A percentile compares a stretch with the other conserved stretches of the same genome.
phyloP scores from a whole-genome alignment of 2,797 vertebrate genomes.

The Tarsius wallacei region DNA sequence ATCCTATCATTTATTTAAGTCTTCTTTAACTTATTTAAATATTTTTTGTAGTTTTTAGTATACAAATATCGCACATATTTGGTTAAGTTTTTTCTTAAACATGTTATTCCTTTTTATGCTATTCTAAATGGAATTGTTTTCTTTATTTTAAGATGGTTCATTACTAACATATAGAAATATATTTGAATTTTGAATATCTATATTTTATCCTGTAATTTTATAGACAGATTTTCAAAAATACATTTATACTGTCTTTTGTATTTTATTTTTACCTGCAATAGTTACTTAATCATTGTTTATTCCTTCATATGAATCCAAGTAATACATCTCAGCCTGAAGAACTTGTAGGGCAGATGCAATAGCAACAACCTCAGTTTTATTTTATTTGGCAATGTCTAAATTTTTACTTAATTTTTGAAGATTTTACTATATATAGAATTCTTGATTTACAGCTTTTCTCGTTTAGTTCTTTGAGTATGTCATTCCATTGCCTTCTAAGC shows the following conservation, averaged over 20 bases:
- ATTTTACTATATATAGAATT: neutral
- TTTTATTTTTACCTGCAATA: neutral
- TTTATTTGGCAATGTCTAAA: neutral
- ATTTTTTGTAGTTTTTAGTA: neutral
- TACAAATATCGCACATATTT: neutral
- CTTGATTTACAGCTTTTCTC: neutral
- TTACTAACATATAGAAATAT: neutral
- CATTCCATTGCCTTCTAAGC: neutral
- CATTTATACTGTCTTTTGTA: neutral
- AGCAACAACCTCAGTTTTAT: neutral
- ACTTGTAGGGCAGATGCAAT: neutral
- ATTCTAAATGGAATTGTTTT: neutral
- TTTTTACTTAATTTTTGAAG: neutral
- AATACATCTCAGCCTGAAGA: neutral
- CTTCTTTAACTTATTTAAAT: too few relatives aligned
- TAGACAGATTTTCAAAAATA: neutral
- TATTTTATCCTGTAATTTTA: neutral
- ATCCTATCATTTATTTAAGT: neutral
- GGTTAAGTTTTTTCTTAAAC: neutral
- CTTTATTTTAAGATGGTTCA: neutral
- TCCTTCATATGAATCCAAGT: neutral
- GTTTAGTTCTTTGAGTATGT: neutral
- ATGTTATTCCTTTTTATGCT: neutral
- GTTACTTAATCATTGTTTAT: neutral
- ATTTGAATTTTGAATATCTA: neutral